Percentiles rank a stretch among this genome's conserved stretches.
Evolutionary conservation across 2,113 vertebrate genomes (phyloP).

Genomic region (human (Homo sapiens)): DNA sequence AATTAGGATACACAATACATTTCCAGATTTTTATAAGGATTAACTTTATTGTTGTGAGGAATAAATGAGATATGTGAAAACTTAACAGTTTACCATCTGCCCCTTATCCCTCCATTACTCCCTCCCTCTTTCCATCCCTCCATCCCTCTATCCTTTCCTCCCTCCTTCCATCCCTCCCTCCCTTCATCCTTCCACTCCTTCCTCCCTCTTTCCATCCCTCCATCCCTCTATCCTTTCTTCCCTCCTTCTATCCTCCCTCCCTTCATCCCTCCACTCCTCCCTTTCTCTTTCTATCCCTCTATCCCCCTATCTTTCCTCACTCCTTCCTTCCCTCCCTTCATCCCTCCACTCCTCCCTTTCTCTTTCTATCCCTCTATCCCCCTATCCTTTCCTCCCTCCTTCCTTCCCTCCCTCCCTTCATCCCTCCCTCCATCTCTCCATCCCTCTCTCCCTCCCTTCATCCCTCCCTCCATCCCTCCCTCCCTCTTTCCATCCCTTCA

Average conservation of each 20-base stretch:
- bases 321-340: too few relatives aligned
- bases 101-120: background rate
- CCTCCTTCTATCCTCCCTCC: too few relatives aligned
- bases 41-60: background rate
- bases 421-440: too few relatives aligned
- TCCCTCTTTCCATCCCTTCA: background rate
- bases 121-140: background rate
- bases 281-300: background rate
- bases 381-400: too few relatives aligned
- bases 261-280: background rate
- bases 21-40: background rate
- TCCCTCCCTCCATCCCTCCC: too few relatives aligned
- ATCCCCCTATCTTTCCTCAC: background rate
- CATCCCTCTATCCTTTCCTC: background rate
- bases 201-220: accelerated
- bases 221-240: background rate
- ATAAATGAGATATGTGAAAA: background rate
- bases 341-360: background rate
- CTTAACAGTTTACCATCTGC: background rate
- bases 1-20: background rate
- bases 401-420: too few relatives aligned
- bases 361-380: background rate
- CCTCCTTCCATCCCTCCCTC: background rate
- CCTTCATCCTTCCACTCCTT: background rate
- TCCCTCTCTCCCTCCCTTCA: background rate